Percentiles rank a stretch among this genome's conserved stretches.
phyloP scores from a whole-genome alignment of 2,797 vertebrate genomes.

The Alectoris magna region DNA sequence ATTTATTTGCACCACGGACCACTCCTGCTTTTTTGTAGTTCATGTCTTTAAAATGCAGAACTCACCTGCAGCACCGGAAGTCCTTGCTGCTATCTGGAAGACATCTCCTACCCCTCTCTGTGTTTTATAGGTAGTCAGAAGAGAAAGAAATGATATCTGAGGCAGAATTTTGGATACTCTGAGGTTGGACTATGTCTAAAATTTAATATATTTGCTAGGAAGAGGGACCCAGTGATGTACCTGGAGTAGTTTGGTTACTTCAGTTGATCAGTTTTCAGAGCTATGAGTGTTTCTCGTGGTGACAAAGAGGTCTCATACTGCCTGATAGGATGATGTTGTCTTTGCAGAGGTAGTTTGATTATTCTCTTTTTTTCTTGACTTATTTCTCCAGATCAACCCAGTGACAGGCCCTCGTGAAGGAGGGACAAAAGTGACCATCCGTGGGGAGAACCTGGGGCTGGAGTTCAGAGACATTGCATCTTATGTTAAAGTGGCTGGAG shows the following conservation, averaged over 20 bases:
- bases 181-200: not conserved
- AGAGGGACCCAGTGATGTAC: not conserved
- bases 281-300: not conserved
- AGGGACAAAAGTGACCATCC: slow-evolving; percentile 95
- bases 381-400: slow-evolving; percentile 87
- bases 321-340: not conserved
- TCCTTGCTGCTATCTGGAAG: not conserved
- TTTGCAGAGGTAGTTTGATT: not conserved
- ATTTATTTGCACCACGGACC: rapidly evolving
- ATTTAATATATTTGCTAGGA: not conserved
- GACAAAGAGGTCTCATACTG: not conserved
- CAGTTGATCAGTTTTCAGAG: not conserved
- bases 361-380: not conserved
- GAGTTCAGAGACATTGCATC: slow-evolving; percentile 93
- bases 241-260: not conserved
- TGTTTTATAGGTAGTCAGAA: not conserved
- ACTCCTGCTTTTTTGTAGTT: not conserved
- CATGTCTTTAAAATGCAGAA: not conserved
- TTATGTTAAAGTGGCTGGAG: slow-evolving; percentile 93
- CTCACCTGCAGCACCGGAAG: not conserved
- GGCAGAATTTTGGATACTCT: not conserved
- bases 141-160: not conserved
- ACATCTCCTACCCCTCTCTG: not conserved
- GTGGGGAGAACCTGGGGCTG: slow-evolving; percentile 95
- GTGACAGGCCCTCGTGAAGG: slow-evolving; percentile 94